phyloP scores from a whole-genome alignment of 2,888 invertebrate species.

The Oxyteleia sp. region DNA sequence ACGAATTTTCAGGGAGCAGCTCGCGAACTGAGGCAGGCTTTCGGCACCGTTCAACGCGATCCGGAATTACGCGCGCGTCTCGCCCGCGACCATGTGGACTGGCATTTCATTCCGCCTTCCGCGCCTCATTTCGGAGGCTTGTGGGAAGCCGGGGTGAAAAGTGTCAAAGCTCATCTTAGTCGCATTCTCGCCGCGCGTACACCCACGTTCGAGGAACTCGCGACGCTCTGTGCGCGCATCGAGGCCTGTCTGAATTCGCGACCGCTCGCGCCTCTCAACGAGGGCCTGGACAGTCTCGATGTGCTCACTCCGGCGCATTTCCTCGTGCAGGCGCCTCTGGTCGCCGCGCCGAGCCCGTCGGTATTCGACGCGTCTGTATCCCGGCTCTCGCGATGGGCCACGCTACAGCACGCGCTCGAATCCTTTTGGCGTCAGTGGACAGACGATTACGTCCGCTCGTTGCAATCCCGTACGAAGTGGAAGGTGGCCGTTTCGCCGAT shows the following conservation, averaged over 20 bases:
- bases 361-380: neutral
- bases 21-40: conserved; percentile 3
- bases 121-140: neutral
- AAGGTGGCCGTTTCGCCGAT: neutral
- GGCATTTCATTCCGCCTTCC: neutral
- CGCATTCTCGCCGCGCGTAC: neutral
- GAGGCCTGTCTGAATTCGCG: conserved; percentile 7
- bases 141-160: conserved; percentile 9
- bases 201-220: neutral
- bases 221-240: neutral
- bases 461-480: conserved; percentile 9
- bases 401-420: neutral
- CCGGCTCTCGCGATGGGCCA: neutral
- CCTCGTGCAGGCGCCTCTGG: neutral
- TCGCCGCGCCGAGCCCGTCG: neutral
- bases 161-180: neutral
- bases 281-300: neutral
- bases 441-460: neutral
- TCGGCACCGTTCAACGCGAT: neutral
- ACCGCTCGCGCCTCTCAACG: neutral
- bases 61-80: neutral
- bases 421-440: neutral
- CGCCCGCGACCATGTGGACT: neutral
- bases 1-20: conserved; percentile 45
- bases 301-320: conserved; percentile 2